Conservation (phyloP, 2,888 invertebrate genomes). For the Dexiosoma caninum region DNA sequence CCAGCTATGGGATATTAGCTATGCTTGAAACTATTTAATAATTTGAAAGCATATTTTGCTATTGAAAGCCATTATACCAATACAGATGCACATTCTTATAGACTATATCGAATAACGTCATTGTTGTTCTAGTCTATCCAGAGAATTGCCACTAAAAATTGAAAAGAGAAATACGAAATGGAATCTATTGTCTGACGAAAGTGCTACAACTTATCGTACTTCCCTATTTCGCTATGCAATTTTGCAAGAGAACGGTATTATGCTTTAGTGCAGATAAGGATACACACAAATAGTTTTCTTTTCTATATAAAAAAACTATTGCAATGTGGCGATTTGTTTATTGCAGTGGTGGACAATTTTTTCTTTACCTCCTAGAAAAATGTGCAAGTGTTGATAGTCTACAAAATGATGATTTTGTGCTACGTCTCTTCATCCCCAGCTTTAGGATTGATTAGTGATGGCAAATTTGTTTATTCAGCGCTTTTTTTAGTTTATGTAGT, state of each 20-base stretch:
- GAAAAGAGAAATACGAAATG: not conserved
- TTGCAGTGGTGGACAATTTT: not conserved
- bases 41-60: slow-evolving; percentile 27
- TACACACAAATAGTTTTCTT: too few species aligned
- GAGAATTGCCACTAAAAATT: not conserved
- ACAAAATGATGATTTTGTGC: too few species aligned
- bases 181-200: slow-evolving; percentile 35
- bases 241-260: not conserved
- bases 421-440: too few species aligned
- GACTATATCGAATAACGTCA: slow-evolving; percentile 25
- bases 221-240: not conserved
- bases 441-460: too few species aligned
- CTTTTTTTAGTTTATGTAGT: too few species aligned
- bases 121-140: not conserved
- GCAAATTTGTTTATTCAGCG: too few species aligned
- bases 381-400: too few species aligned
- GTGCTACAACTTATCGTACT: slow-evolving; percentile 5
- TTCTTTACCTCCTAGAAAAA: not conserved
- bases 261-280: too few species aligned
- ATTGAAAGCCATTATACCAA: slow-evolving; percentile 7
- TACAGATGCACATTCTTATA: not conserved
- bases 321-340: slow-evolving; percentile 10
- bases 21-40: slow-evolving; percentile 20
- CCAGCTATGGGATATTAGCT: not conserved
- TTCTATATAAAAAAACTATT: not conserved